These are phyloP conservation scores for Entomyzon cyanotis DNA, from an alignment of 2,113 vertebrate species.

Conservation along the genomic window DNA sequence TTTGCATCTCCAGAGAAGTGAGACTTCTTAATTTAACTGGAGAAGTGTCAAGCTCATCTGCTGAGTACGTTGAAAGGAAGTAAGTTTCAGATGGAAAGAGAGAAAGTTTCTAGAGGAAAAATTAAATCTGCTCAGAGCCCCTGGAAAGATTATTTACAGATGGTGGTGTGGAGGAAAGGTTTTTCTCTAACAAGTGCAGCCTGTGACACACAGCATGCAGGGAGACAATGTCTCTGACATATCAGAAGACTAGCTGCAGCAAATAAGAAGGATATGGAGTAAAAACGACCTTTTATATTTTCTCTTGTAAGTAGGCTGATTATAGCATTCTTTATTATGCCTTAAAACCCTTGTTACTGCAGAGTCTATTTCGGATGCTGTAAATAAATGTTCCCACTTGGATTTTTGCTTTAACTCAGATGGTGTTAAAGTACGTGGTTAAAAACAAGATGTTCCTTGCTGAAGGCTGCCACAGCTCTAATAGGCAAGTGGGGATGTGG, in stretches of 20 bases:
- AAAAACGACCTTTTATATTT: background rate
- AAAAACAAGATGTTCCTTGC: background rate
- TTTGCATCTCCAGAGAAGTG: conserved; percentile 52
- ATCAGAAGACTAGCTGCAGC: background rate
- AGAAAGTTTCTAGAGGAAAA: conserved; percentile 16
- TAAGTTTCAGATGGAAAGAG: background rate
- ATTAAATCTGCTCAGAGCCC: background rate
- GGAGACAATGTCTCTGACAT: background rate
- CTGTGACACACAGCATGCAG: background rate
- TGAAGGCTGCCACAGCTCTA: background rate
- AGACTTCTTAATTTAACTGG: conserved; percentile 55
- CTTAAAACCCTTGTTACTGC: background rate
- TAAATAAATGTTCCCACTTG: background rate
- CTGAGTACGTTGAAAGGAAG: conserved; percentile 26
- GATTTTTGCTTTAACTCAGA: background rate
- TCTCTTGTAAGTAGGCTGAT: background rate
- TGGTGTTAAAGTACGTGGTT: background rate
- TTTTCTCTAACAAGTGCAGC: background rate
- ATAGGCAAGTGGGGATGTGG: background rate
- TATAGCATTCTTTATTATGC: background rate
- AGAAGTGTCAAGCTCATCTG: conserved; percentile 51
- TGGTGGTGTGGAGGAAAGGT: background rate
- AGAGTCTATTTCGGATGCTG: background rate
- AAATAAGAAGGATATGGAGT: background rate
- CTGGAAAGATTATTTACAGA: background rate